Percentiles rank a stretch among this genome's conserved stretches.
Conservation (phyloP, 64 coral and sea anemone species). For the Stylophora pistillata region DNA sequence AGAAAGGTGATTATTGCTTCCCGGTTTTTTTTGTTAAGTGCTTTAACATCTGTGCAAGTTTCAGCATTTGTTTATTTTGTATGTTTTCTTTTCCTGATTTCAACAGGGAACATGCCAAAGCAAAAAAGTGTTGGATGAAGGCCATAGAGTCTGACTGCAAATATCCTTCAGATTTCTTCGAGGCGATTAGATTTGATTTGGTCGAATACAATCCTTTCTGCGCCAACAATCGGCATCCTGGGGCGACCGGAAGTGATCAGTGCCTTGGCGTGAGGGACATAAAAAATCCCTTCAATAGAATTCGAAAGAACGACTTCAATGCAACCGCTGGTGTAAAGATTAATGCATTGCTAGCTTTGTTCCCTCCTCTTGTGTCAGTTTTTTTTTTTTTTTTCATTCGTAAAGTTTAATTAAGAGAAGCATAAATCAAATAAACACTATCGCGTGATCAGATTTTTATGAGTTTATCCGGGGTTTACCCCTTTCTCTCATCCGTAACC, state of each 20-base stretch:
- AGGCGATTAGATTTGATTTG: not conserved
- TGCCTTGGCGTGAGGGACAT: not conserved
- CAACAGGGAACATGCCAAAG: not conserved
- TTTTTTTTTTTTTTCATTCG: not conserved
- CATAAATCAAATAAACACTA: too few species aligned
- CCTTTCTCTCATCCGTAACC: too few species aligned
- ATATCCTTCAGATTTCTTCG: not conserved
- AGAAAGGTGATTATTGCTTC: too few species aligned
- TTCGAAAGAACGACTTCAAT: too few species aligned
- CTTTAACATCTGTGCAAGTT: too few species aligned
- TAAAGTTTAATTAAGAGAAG: too few species aligned
- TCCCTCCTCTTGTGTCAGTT: not conserved
- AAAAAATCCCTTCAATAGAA: not conserved
- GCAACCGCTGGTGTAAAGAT: not conserved
- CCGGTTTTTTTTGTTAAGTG: too few species aligned
- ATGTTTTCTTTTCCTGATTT: conserved; percentile 1
- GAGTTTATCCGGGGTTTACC: too few species aligned
- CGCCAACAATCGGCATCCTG: not conserved
- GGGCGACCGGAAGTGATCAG: conserved; percentile 16
- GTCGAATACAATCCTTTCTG: conserved; percentile 6
- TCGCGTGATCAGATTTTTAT: too few species aligned
- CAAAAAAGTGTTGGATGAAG: conserved; percentile 9
- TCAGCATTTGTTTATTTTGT: too few species aligned
- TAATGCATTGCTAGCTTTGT: not conserved
- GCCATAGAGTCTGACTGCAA: not conserved